Base-by-base conservation (phyloP, 2,113 vertebrate genomes). In the Caranx melampygus region DNA sequence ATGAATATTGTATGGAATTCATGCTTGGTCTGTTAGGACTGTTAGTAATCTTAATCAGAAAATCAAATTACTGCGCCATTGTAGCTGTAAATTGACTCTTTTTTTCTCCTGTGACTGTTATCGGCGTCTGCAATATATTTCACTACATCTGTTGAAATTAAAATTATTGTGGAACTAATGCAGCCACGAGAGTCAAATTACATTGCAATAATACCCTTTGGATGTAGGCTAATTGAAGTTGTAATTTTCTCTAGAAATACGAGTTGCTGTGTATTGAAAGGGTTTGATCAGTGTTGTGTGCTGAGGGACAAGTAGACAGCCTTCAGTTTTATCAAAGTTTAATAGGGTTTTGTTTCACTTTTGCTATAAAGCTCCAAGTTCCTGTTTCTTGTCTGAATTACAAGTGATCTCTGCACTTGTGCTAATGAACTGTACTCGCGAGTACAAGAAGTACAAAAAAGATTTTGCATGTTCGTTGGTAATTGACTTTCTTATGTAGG, bases 111-210 rank as follows among this genome's bases (percentile, higher is more conserved):
- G 62, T 69, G 89, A 82, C 78, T 87, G 83, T 89, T 92, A 91
- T 92, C 87, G 55, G 77, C 31, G 33, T 69, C 79, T 76, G 90
- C 78, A 88, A 88, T 89, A 80, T 92, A 89, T 89, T 87, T 86
- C 79, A 42, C 85, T 79, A 89, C 90, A 91, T 89, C 89, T 85
- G 89, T 85, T 85, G 72, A 87, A 94, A 93, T 93, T 85, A 90
- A 85, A 92, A 92, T 90, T 80, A 93, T 93, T 92, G 91, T 90
- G 90, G 90, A 93, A 93, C 92, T 92, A 93, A 94, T 92, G 90
- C 89, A 70, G 82, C 87, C 92, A 87, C 91, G 77, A 87, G 91
- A 93, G 91, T 93, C 91, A 75, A 91, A 94, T 94, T 93, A 92
- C 86, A 87, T 62, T 89, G 88, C 90, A 90, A 88, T 92, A 92